Evolutionary conservation across 2,113 vertebrate species (phyloP), one percentile per base, ranked within the genome.

Genomic region (Cebidichthys violaceus): DNA sequence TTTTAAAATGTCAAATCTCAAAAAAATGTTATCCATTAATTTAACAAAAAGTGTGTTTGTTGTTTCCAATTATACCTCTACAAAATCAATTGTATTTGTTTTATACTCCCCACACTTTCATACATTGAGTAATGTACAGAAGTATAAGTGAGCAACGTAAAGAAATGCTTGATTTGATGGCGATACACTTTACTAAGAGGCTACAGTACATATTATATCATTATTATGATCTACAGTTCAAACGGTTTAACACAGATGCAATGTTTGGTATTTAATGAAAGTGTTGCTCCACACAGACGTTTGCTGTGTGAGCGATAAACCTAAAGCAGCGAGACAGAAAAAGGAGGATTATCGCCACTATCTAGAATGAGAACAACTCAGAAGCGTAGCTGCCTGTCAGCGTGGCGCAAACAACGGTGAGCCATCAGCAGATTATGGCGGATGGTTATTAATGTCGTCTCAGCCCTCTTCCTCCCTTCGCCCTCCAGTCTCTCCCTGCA

Each of bases 321-420:
- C 75, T 31, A 4, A 4, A 70, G 79, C 70, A 66, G 61, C 43
- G 54, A n/a, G 61, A 75, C 37, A 65, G 22, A 73, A 59, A 70
- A 87, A 88, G 75, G 74, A 87, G 82, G 90, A 91, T 91, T 84
- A 90, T 75, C 35, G 0, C 33, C 81, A 70, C 73, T 59, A 41
- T 83, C 77, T 76, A 35, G 47, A 81, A 83, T 73, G 77, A 88
- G 77, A 81, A 66, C 79, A 81, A 55, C 55, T 17, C 67, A 27
- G 75, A 73, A 37, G 37, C 84, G 77, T n/a, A 35, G 37, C 45
- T 47, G 52, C 59, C 76, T 52, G 37, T 77, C 70, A 47, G 61
- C 20, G 27, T 68, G 47, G 41, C 33, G 4, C 52, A 70, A 82
- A 84, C 86, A 87, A 84, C 79, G 88, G 57, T 66, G 86, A 87